Percentiles rank a stretch among this genome's conserved stretches.
These are phyloP conservation scores for Epistrophe eligans DNA, from an alignment of 2,888 invertebrate genomes.

Conservation along the genomic window DNA sequence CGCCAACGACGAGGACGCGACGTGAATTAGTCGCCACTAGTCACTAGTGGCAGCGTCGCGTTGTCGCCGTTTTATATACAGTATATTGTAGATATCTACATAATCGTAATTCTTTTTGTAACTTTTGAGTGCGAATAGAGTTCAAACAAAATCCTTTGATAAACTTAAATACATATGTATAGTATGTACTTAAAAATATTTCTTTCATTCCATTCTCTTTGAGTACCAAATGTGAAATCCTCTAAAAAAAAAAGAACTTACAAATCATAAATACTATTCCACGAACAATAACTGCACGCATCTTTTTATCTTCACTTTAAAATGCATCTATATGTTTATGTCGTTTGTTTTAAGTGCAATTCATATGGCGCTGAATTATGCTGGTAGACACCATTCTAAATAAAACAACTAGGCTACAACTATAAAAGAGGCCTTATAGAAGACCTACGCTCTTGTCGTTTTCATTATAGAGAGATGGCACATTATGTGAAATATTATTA, in stretches of 20 bases:
- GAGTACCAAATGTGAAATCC: conserved; percentile 40
- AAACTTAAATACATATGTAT: background rate
- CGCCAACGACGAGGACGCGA: background rate
- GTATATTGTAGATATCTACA: no score
- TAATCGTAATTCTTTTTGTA: conserved; percentile 10
- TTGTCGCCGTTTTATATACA: background rate
- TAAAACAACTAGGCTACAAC: conserved; percentile 28
- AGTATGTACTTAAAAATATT: background rate
- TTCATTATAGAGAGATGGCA: conserved; percentile 24
- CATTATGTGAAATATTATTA: conserved; percentile 39
- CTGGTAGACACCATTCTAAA: conserved; percentile 36
- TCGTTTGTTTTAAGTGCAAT: conserved; percentile 53
- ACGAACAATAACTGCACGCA: conserved; percentile 48
- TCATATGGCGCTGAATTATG: conserved; percentile 50
- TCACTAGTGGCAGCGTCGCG: no score
- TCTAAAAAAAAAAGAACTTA: conserved; percentile 42
- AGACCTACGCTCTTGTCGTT: conserved; percentile 38
- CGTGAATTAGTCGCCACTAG: no score
- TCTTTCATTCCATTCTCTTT: conserved; percentile 27
- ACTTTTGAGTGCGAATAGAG: conserved; percentile 3
- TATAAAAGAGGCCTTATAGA: conserved; percentile 31
- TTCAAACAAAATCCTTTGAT: conserved; percentile 17
- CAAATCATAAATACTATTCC: conserved; percentile 36
- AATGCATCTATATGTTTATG: conserved; percentile 1
- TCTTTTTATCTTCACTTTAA: conserved; percentile 18